A percentile compares a stretch with the other conserved stretches of the same genome.
Evolutionary conservation across 2,797 vertebrate species (phyloP).

Genomic region (Amazona finschi): DNA sequence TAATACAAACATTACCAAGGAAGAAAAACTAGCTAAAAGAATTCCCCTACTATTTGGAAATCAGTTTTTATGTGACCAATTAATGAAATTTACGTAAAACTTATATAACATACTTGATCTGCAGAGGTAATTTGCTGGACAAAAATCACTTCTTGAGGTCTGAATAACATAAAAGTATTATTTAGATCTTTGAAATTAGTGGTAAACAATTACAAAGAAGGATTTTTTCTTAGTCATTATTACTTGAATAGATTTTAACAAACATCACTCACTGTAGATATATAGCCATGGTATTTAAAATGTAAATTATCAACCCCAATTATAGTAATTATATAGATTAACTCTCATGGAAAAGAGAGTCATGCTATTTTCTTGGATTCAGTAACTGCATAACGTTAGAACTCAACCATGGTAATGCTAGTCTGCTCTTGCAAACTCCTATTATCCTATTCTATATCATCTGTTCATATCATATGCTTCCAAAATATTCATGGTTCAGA

Average conservation of each 20-base stretch:
- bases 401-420: background rate
- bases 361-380: background rate
- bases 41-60: background rate
- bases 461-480: conserved; percentile 33
- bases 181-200: background rate
- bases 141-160: background rate
- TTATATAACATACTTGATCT: background rate
- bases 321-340: background rate
- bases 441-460: conserved; percentile 1
- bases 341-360: background rate
- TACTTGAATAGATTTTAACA: background rate
- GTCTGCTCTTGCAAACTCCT: background rate
- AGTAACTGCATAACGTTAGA: background rate
- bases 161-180: background rate
- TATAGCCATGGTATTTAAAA: background rate
- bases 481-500: background rate
- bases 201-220: background rate
- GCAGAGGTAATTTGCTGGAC: background rate
- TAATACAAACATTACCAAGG: background rate
- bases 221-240: background rate
- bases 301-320: background rate
- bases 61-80: background rate
- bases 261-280: background rate
- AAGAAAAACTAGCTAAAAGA: background rate
- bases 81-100: background rate